These are phyloP conservation scores for Marmota flaviventris DNA, from an alignment of 2,113 vertebrate species.

Conservation along the genomic window DNA sequence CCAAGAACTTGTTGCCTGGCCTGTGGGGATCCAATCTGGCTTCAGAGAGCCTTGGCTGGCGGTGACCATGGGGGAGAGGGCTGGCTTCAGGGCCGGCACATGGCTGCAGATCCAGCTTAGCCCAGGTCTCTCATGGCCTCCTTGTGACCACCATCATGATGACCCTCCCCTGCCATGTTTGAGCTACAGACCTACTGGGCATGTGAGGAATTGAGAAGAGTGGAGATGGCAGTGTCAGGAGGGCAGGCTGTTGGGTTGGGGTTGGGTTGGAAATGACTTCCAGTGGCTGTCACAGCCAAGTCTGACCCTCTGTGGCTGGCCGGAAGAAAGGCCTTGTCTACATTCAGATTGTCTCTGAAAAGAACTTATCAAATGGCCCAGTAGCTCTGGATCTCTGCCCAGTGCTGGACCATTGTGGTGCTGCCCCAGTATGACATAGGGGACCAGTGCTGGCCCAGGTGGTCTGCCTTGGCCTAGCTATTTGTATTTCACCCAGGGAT, in stretches of 20 bases:
- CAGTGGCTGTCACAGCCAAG: background rate
- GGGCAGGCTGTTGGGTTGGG: slow-evolving; percentile 10
- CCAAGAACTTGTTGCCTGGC: slow-evolving; percentile 66
- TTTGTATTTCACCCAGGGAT: background rate
- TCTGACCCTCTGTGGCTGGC: slow-evolving; percentile 37
- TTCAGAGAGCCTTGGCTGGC: slow-evolving; percentile 51
- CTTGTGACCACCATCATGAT: slow-evolving; percentile 19
- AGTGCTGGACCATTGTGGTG: slow-evolving; percentile 63
- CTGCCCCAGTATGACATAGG: slow-evolving; percentile 40
- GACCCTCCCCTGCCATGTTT: slow-evolving; percentile 5
- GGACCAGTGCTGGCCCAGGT: background rate
- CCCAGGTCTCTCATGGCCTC: slow-evolving; percentile 65
- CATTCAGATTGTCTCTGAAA: slow-evolving; percentile 38
- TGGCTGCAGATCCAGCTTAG: slow-evolving; percentile 22
- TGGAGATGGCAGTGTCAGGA: background rate
- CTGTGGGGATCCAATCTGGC: background rate
- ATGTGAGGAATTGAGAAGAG: background rate
- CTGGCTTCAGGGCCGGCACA: slow-evolving; percentile 35
- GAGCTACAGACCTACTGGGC: slow-evolving; percentile 28
- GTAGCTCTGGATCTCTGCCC: slow-evolving; percentile 37
- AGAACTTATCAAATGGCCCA: slow-evolving; percentile 48
- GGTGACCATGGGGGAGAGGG: slow-evolving; percentile 67
- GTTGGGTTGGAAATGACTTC: slow-evolving; percentile 57
- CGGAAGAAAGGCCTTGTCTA: background rate
- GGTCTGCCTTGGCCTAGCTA: slow-evolving; percentile 20